Evolutionary conservation across 1,140 invertebrate species (phyloP).

Genomic region (Drosophila simulans): DNA sequence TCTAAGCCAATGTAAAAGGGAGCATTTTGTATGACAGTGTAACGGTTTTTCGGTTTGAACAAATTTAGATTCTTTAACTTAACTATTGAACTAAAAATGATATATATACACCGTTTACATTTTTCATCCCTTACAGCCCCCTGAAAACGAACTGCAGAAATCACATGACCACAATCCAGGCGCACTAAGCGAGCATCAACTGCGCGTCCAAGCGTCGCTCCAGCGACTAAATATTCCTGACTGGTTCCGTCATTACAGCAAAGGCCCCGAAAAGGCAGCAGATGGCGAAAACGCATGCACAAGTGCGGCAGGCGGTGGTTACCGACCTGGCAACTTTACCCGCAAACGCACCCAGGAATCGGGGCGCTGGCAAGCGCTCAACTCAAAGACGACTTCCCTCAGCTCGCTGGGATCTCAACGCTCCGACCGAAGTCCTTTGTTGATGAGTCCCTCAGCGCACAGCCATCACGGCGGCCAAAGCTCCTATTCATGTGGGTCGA

Average conservation of each 20-base stretch:
- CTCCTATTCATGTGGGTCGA: slow-evolving; percentile 11
- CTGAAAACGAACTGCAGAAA: slow-evolving; percentile 96
- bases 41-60: too few relatives aligned
- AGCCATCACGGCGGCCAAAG: slow-evolving; percentile 83
- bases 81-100: too few relatives aligned
- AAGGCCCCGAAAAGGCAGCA: slow-evolving; percentile 81
- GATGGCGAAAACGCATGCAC: slow-evolving; percentile 61
- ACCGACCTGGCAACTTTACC: slow-evolving; percentile 83
- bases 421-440: slow-evolving; percentile 81
- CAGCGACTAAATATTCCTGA: slow-evolving; percentile 97
- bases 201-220: slow-evolving; percentile 95
- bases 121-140: slow-evolving; percentile 88
- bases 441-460: slow-evolving; percentile 83
- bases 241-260: slow-evolving; percentile 88
- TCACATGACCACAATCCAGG: slow-evolving; percentile 85
- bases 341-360: slow-evolving; percentile 89
- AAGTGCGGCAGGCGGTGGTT: slow-evolving; percentile 36
- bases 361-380: slow-evolving; percentile 89
- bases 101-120: slow-evolving; percentile 38
- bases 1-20: too few relatives aligned
- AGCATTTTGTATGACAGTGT: too few relatives aligned
- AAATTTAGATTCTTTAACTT: too few relatives aligned
- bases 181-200: slow-evolving; percentile 94
- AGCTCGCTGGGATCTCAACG: slow-evolving; percentile 87
- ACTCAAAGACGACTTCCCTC: slow-evolving; percentile 91